Base-by-base conservation (phyloP, 2,888 invertebrate genomes). In the Clitarchus hookeri region DNA sequence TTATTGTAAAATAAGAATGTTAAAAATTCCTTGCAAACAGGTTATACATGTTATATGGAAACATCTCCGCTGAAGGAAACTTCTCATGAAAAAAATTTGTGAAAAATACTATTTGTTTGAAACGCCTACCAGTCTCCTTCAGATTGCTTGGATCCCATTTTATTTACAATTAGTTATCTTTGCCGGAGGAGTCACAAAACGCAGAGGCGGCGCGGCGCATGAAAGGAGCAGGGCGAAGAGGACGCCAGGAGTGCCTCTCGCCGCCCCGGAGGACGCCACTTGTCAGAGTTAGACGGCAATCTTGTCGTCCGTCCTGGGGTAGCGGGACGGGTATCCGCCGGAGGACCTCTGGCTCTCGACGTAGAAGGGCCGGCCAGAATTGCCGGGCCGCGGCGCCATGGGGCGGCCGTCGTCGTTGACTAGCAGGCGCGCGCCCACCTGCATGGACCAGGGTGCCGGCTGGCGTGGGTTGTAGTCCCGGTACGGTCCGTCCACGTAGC, bases 391-490 rank as follows among this genome's bases (percentile, higher is more conserved):
- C 26, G 85, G 85, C 4, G 86, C 84, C 82, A 86, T 82, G 25
- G 87, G 87, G 0, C 88, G 84, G 25, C 88, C 88, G 83, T 88
- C 88, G 65, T 88, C 88, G 84, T 88, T 88, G 11, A 88, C 88
- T 0, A 88, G 88, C 13, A 88, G 86, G 16, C 86, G 87, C 12
- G 88, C 88, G 48, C 88, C 88, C 11, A 88, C 88, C 86, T 88
- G 88, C 84, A 88, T 84, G 12, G 87, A 88, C 88, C 88, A 88
- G 16, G 88, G 88, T 12, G 88, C 88, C 16, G 88, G 87, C 54
- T 88, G 88, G 11, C 88, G 82, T 0, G 88, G 88, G 80, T 87
- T 88, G 86, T 88, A 88, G 53, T 88, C 87, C n/a, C 88, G 85
- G 82, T 88, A 88, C 1, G 87, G 88, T n/a, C 88, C 88, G 48